A percentile compares a stretch with the other conserved stretches of the same genome.
phyloP scores from a whole-genome alignment of 2,888 invertebrate species.

The Nemapogon koenigi region DNA sequence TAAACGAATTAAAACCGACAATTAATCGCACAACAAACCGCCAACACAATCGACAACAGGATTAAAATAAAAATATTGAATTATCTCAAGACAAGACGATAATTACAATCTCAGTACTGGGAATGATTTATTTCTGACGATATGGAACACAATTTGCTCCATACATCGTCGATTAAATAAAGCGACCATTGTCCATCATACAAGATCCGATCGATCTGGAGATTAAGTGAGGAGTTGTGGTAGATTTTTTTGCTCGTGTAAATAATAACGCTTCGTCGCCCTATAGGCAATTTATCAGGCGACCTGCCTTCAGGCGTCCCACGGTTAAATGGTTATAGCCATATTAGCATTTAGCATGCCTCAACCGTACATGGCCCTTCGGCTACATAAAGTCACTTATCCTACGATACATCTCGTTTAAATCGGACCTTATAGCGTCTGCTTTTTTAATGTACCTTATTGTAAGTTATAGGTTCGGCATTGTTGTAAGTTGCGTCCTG shows the following conservation, averaged over 20 bases:
- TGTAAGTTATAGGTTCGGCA: slow-evolving; percentile 5
- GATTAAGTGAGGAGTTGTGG: slow-evolving; percentile 7
- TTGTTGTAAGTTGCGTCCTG: slow-evolving; percentile 6
- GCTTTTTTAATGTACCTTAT: slow-evolving; percentile 7
- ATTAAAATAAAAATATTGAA: too few species aligned
- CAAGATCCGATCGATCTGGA: slow-evolving; percentile 2
- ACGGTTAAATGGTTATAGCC: slow-evolving; percentile 17
- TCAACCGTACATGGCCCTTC: slow-evolving; percentile 10
- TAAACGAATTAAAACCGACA: too few species aligned
- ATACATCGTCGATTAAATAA: not conserved
- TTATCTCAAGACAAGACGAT: too few species aligned
- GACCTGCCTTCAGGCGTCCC: slow-evolving; percentile 12
- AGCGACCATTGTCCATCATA: slow-evolving; percentile 6
- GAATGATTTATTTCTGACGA: not conserved
- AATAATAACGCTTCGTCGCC: slow-evolving; percentile 11
- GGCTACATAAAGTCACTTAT: slow-evolving; percentile 10
- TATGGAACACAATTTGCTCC: not conserved
- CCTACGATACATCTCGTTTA: slow-evolving; percentile 10
- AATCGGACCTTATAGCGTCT: slow-evolving; percentile 4
- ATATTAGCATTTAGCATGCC: slow-evolving; percentile 17
- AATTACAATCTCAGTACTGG: too few species aligned
- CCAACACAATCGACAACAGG: too few species aligned
- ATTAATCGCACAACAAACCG: too few species aligned
- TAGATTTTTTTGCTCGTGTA: slow-evolving; percentile 7
- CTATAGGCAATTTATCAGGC: slow-evolving; percentile 14